phyloP scores from a whole-genome alignment of 2,797 vertebrate species.

The Lophotriccus pileatus region DNA sequence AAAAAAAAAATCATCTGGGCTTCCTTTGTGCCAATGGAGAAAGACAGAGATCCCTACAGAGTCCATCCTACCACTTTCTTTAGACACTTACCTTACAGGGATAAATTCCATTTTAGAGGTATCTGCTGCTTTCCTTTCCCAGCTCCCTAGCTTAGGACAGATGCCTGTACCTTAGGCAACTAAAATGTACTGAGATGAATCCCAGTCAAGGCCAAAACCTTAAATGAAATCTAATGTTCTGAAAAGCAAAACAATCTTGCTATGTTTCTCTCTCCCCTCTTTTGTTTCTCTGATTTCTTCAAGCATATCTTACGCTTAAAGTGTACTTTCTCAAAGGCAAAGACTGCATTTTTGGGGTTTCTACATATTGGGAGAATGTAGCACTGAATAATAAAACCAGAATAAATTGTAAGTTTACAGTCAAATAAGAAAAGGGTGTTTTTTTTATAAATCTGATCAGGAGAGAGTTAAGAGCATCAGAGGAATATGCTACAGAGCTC shows the following conservation, averaged over 20 bases:
- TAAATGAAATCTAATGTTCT: not conserved
- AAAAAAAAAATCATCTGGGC: not conserved
- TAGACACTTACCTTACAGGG: not conserved
- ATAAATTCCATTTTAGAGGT: not conserved
- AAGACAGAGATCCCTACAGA: not conserved
- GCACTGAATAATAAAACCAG: not conserved
- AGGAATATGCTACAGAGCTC: not conserved
- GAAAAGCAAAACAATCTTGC: not conserved
- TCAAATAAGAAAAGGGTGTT: not conserved
- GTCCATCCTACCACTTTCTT: not conserved
- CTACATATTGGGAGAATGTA: not conserved
- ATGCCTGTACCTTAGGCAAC: not conserved
- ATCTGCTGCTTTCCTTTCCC: not conserved
- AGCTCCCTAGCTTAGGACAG: not conserved
- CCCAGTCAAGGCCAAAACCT: not conserved
- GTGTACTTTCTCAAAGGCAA: not conserved
- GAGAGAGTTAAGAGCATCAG: not conserved
- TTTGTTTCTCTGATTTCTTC: not conserved
- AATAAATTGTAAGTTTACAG: not conserved
- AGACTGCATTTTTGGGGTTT: not conserved
- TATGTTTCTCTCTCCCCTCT: not conserved
- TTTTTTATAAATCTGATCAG: not conserved
- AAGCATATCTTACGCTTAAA: not conserved
- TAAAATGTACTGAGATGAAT: not conserved
- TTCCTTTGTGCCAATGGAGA: not conserved